Evolutionary conservation across 1,140 invertebrate species (phyloP).

Genomic region (Hermetia illucens): DNA sequence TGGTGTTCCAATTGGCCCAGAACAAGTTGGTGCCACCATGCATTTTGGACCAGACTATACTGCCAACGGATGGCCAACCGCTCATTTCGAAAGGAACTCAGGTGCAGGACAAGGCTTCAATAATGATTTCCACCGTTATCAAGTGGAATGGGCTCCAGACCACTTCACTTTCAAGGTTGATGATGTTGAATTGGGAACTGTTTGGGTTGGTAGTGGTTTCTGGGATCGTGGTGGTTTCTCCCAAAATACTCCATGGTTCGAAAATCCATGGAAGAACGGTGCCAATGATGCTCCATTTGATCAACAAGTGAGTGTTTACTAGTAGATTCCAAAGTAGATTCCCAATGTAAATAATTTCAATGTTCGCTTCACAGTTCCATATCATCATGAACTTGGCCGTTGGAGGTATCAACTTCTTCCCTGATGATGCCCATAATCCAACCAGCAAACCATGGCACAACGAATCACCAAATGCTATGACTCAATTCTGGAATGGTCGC

Average conservation of each 20-base stretch:
- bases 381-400: constrained; percentile 36
- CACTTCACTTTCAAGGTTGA: constrained; percentile 13
- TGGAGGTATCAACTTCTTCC: constrained; percentile 35
- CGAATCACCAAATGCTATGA: constrained; percentile 15
- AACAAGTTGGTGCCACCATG: constrained; percentile 32
- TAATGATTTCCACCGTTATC: constrained; percentile 14
- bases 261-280: constrained; percentile 28
- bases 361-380: constrained; percentile 29
- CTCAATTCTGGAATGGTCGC: constrained; percentile 34
- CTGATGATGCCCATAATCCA: constrained; percentile 25
- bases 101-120: constrained; percentile 14
- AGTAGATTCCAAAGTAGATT: background rate
- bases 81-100: constrained; percentile 20
- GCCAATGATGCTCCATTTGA: constrained; percentile 40
- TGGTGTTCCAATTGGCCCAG: constrained; percentile 30
- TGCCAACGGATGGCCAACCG: constrained; percentile 27
- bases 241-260: constrained; percentile 7
- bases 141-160: constrained; percentile 11
- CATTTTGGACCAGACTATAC: constrained; percentile 36
- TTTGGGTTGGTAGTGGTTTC: constrained; percentile 20
- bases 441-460: constrained; percentile 34
- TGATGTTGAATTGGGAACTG: constrained; percentile 11
- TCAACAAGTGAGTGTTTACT: constrained; percentile 21
- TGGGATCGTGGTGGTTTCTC: constrained; percentile 23
- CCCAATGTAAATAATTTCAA: background rate